These are phyloP conservation scores for Cryptoleucopteryx plumbea DNA, from an alignment of 2,113 vertebrate species.

Conservation along the genomic window DNA sequence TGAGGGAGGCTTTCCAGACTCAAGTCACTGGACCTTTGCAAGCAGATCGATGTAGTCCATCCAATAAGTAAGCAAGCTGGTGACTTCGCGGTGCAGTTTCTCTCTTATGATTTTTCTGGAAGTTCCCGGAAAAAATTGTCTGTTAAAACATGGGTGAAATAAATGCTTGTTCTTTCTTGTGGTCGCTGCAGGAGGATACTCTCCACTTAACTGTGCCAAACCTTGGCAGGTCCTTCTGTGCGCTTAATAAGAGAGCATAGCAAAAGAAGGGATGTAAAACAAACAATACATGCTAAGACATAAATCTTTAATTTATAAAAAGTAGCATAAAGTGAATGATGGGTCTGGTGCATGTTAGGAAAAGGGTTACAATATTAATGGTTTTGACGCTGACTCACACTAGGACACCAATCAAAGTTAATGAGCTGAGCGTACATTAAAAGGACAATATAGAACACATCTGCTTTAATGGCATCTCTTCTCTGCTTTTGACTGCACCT, in stretches of 20 bases:
- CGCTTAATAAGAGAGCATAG: background rate
- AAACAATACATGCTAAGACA: background rate
- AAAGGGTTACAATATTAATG: background rate
- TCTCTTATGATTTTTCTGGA: background rate
- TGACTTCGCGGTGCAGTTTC: background rate
- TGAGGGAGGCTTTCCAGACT: background rate
- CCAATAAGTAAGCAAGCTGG: background rate
- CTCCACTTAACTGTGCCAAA: background rate
- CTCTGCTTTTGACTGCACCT: conserved; percentile 21
- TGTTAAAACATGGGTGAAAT: background rate
- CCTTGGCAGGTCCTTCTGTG: background rate
- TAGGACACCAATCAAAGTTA: background rate
- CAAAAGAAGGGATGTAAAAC: background rate
- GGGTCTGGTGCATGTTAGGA: background rate
- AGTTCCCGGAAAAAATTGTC: background rate
- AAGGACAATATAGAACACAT: background rate
- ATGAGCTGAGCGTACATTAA: conserved; percentile 2
- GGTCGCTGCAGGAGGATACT: background rate
- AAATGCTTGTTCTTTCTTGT: background rate
- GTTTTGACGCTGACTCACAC: background rate
- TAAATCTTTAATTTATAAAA: background rate
- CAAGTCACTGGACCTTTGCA: background rate
- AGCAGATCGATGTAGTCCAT: background rate
- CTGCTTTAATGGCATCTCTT: conserved; percentile 14
- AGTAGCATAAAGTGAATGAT: background rate